phyloP scores from a whole-genome alignment of 2,113 vertebrate genomes.

The Ciconia boyciana region DNA sequence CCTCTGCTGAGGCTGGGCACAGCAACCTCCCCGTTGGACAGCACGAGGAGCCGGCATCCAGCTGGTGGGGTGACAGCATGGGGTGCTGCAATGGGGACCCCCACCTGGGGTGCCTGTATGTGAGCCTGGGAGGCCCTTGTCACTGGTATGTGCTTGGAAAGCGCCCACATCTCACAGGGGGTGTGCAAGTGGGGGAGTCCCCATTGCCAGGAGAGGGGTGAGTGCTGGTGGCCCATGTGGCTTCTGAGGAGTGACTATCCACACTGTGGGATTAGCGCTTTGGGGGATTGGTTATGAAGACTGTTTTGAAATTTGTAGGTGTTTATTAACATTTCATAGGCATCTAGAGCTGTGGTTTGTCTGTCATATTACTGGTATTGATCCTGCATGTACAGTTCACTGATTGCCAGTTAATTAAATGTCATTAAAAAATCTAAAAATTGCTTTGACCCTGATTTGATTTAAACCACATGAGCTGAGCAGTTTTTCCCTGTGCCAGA shows the following conservation, averaged over 20 bases:
- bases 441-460: not conserved
- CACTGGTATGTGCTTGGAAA: not conserved
- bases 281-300: not conserved
- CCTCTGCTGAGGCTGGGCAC: not conserved
- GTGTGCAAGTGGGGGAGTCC: not conserved
- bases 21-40: accelerated
- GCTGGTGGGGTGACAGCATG: not conserved
- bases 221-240: not conserved
- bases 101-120: not conserved
- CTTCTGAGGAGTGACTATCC: not conserved
- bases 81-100: not conserved
- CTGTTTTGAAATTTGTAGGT: not conserved
- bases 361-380: not conserved
- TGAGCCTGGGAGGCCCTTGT: not conserved
- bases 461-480: not conserved
- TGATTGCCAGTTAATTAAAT: not conserved
- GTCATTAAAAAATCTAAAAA: not conserved
- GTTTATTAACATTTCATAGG: not conserved
- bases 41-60: not conserved
- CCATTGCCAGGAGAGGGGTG: not conserved
- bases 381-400: not conserved
- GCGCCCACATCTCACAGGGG: not conserved
- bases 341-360: not conserved
- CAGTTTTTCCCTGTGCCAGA: not conserved
- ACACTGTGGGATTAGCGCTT: not conserved